These are phyloP conservation scores for Leptosomus discolor DNA, from an alignment of 2,113 vertebrate species.

Conservation along the genomic window DNA sequence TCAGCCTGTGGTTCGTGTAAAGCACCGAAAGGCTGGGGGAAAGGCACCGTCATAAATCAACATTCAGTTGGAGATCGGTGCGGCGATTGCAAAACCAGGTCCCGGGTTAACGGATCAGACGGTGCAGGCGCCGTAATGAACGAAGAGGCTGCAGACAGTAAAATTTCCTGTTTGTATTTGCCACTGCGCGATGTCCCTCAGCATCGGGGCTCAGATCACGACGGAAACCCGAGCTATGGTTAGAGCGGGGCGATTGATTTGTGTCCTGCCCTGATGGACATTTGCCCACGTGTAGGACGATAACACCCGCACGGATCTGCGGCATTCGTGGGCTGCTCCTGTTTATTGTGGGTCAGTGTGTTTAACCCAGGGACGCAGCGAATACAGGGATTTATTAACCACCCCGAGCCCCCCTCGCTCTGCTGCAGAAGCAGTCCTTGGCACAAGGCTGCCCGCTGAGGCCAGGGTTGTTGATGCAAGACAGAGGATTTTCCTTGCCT, in stretches of 20 bases:
- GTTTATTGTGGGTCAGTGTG: neutral
- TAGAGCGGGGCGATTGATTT: neutral
- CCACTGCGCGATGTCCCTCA: neutral
- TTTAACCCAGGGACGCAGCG: rapidly evolving
- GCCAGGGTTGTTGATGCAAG: rapidly evolving
- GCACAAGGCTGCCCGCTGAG: neutral
- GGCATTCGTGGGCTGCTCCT: rapidly evolving
- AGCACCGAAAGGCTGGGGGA: neutral
- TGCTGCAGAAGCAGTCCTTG: neutral
- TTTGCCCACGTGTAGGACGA: neutral
- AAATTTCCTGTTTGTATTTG: neutral
- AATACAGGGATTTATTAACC: neutral
- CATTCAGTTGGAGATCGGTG: neutral
- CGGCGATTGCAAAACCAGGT: neutral
- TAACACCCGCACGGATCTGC: neutral
- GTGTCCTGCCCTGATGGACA: neutral
- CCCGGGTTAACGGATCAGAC: neutral
- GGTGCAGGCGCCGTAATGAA: rapidly evolving
- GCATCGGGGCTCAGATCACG: neutral
- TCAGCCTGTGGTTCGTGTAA: neutral
- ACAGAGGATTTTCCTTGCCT: neutral
- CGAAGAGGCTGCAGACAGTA: neutral
- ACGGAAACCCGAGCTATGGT: neutral
- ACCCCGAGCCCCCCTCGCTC: neutral
- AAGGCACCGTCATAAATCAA: neutral